phyloP scores from a whole-genome alignment of 2,797 vertebrate genomes.

The Eupleurogrammus muticus region DNA sequence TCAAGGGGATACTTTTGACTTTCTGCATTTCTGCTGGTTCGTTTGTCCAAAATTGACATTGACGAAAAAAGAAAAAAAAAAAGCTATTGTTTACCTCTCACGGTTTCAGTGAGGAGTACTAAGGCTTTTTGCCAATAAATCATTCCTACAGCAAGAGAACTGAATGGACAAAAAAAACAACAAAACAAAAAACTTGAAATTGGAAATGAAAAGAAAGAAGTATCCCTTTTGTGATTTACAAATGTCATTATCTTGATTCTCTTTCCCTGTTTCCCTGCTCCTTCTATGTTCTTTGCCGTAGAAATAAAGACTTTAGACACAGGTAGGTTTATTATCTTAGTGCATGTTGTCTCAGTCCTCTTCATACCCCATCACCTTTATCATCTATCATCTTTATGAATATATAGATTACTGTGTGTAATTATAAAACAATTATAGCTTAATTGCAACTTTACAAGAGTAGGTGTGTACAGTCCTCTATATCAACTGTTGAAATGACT shows the following conservation, averaged over 20 bases:
- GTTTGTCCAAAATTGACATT: conserved; percentile 18
- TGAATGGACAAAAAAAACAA: conserved; percentile 21
- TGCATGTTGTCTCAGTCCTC: conserved; percentile 44
- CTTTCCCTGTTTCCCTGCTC: conserved; percentile 46
- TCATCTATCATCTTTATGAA: conserved; percentile 9
- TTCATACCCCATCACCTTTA: conserved; percentile 15
- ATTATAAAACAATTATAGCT: conserved; percentile 58
- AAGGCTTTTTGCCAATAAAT: neutral
- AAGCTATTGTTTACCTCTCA: conserved; percentile 7
- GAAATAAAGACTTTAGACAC: conserved; percentile 99
- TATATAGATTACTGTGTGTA: conserved; percentile 34
- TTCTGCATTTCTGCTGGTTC: conserved; percentile 29
- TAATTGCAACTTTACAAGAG: conserved; percentile 55
- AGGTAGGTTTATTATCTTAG: conserved; percentile 88
- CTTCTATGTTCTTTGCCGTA: conserved; percentile 69
- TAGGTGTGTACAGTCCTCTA: neutral
- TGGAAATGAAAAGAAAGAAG: conserved; percentile 32
- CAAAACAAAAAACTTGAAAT: neutral
- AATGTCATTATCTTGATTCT: conserved; percentile 62
- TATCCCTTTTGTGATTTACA: conserved; percentile 39
- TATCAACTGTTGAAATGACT: conserved; percentile 2
- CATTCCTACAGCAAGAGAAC: conserved; percentile 19
- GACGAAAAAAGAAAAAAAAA: neutral
- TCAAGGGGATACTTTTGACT: conserved; percentile 53
- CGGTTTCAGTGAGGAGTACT: conserved; percentile 19